phyloP scores from a whole-genome alignment of 2,797 vertebrate species.

The Sebastes variabilis region DNA sequence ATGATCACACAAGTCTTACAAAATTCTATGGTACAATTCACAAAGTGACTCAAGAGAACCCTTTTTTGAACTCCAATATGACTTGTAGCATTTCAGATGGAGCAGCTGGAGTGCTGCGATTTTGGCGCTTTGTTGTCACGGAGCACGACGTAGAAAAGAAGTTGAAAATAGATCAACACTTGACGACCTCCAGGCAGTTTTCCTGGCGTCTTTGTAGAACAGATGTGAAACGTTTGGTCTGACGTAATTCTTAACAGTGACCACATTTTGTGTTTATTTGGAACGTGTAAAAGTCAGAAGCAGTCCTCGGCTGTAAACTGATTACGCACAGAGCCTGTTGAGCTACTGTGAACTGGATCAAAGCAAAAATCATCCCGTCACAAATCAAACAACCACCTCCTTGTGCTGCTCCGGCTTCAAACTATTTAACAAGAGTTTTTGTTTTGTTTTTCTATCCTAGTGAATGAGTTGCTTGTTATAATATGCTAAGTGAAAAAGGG shows the following conservation, averaged over 20 bases:
- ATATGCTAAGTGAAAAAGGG: not conserved
- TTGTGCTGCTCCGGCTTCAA: not conserved
- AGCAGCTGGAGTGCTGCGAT: not conserved
- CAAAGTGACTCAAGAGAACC: not conserved
- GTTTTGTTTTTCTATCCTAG: not conserved
- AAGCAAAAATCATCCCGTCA: slow-evolving; percentile 5
- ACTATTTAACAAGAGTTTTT: not conserved
- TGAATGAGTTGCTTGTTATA: not conserved
- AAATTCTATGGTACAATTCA: not conserved
- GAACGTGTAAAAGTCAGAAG: not conserved
- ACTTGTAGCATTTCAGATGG: not conserved
- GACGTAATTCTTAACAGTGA: not conserved
- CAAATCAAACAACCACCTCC: not conserved
- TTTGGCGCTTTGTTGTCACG: not conserved
- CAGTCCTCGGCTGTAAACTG: not conserved
- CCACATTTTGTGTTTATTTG: not conserved
- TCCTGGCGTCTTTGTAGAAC: not conserved
- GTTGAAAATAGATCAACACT: not conserved
- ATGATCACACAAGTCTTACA: not conserved
- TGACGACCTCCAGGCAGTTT: not conserved
- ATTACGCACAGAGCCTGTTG: not conserved
- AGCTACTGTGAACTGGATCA: slow-evolving; percentile 29
- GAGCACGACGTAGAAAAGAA: not conserved
- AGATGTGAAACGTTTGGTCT: slow-evolving; percentile 5
- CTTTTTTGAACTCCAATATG: not conserved